These are phyloP conservation scores for Laticauda laticaudata DNA, from an alignment of 2,113 vertebrate genomes.

Conservation along the genomic window DNA sequence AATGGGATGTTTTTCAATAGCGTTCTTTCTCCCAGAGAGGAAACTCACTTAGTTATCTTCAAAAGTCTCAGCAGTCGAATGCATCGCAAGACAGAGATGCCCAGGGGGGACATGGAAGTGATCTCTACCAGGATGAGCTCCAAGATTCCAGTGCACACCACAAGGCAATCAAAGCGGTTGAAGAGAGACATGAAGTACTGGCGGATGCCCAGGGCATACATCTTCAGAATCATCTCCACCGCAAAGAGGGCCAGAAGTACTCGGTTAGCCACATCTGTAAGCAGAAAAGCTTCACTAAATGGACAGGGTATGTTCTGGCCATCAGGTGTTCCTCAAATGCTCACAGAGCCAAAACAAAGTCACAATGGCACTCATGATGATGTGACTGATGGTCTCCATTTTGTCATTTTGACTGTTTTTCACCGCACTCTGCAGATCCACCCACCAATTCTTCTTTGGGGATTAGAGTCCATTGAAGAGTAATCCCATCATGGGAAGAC, in stretches of 20 bases:
- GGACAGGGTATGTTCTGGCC: background rate
- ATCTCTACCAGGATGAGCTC: slow-evolving; percentile 86
- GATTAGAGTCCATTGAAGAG: background rate
- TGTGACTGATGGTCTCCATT: background rate
- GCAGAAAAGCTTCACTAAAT: background rate
- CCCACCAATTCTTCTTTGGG: background rate
- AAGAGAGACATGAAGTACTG: slow-evolving; percentile 96
- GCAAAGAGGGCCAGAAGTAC: slow-evolving; percentile 86
- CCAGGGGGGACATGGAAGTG: slow-evolving; percentile 81
- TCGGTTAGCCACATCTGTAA: slow-evolving; percentile 82
- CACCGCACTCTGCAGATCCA: background rate
- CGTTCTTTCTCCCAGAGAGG: background rate
- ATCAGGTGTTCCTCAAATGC: background rate
- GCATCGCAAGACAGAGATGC: slow-evolving; percentile 94
- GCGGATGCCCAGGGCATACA: slow-evolving; percentile 88
- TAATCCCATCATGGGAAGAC: background rate
- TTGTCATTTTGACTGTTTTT: background rate
- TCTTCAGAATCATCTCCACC: slow-evolving; percentile 93
- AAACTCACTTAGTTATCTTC: slow-evolving; percentile 89
- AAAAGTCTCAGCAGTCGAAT: slow-evolving; percentile 91
- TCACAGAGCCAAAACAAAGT: background rate
- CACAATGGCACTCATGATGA: background rate
- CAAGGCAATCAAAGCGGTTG: slow-evolving; percentile 97
- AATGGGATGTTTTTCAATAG: background rate
- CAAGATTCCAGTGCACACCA: slow-evolving; percentile 87